phyloP scores from a whole-genome alignment of 2,888 invertebrate species.

The Malacosoma neustria region DNA sequence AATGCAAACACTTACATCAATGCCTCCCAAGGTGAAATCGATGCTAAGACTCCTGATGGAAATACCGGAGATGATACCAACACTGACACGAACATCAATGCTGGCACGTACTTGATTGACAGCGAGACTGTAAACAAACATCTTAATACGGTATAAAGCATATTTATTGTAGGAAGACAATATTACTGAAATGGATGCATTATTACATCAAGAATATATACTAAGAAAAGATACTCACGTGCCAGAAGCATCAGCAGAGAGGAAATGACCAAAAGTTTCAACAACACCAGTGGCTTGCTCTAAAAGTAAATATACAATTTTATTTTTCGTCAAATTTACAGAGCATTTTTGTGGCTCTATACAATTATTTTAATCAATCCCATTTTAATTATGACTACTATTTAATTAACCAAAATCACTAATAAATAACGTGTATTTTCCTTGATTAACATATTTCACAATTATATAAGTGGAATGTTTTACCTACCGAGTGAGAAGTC shows the following conservation, averaged over 20 bases:
- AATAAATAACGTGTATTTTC: too few relatives aligned
- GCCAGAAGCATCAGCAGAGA: slow-evolving; percentile 10
- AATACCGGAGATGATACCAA: slow-evolving; percentile 37
- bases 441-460: too few relatives aligned
- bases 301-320: too few relatives aligned
- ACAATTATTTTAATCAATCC: too few relatives aligned
- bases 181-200: too few relatives aligned
- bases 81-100: slow-evolving; percentile 22
- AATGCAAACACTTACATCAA: slow-evolving; percentile 34
- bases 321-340: too few relatives aligned
- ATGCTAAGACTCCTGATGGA: slow-evolving; percentile 23
- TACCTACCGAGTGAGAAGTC: slow-evolving; percentile 26
- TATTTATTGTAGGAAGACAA: too few relatives aligned
- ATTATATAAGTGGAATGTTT: too few relatives aligned
- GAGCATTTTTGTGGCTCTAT: too few relatives aligned
- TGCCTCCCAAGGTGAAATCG: slow-evolving; percentile 23
- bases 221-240: slow-evolving; percentile 12
- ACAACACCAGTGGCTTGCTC: slow-evolving; percentile 6
- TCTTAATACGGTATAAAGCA: background rate
- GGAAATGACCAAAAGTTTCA: slow-evolving; percentile 11
- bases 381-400: too few relatives aligned
- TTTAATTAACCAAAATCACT: too few relatives aligned
- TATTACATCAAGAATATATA: too few relatives aligned
- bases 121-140: slow-evolving; percentile 21
- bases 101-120: slow-evolving; percentile 20